These are phyloP conservation scores for Ancistrus triradiatus DNA, from an alignment of 2,113 vertebrate species.

Conservation along the genomic window DNA sequence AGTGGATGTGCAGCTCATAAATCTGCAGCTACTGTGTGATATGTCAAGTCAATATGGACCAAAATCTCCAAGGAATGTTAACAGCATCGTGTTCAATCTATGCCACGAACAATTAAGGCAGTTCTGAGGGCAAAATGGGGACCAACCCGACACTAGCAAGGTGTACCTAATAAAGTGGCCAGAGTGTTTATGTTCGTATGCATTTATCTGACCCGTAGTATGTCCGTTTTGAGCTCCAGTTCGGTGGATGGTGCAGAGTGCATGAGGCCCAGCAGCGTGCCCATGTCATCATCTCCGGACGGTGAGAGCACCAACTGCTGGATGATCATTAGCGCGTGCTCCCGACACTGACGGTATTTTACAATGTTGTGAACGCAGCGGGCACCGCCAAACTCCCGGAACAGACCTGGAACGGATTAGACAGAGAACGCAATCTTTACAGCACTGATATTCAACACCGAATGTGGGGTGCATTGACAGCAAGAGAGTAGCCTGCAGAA, in stretches of 20 bases:
- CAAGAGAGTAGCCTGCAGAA: too few species aligned
- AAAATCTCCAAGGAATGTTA: too few species aligned
- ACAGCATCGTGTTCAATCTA: too few species aligned
- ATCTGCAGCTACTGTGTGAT: too few species aligned
- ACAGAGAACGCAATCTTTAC: background rate
- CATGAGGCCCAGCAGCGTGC: conserved; percentile 95
- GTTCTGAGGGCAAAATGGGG: too few species aligned
- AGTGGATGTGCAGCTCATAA: too few species aligned
- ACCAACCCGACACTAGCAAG: too few species aligned
- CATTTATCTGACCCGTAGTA: conserved; percentile 75
- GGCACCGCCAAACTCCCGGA: conserved; percentile 93
- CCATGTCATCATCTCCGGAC: conserved; percentile 96
- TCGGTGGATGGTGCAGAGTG: conserved; percentile 89
- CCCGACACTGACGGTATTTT: conserved; percentile 90
- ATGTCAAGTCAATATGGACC: too few species aligned
- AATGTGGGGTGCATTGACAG: too few species aligned
- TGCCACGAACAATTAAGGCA: too few species aligned
- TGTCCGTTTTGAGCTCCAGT: conserved; percentile 92
- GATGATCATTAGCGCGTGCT: conserved; percentile 92
- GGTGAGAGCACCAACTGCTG: conserved; percentile 93
- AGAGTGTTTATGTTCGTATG: conserved; percentile 5
- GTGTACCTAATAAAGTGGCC: too few species aligned
- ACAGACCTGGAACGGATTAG: conserved; percentile 72
- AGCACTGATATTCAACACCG: background rate
- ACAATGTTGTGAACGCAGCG: conserved; percentile 97